Percentiles rank a stretch among this genome's conserved stretches.
Evolutionary conservation across 2,113 vertebrate genomes (phyloP).

Genomic region (Chionodraco myersi): DNA sequence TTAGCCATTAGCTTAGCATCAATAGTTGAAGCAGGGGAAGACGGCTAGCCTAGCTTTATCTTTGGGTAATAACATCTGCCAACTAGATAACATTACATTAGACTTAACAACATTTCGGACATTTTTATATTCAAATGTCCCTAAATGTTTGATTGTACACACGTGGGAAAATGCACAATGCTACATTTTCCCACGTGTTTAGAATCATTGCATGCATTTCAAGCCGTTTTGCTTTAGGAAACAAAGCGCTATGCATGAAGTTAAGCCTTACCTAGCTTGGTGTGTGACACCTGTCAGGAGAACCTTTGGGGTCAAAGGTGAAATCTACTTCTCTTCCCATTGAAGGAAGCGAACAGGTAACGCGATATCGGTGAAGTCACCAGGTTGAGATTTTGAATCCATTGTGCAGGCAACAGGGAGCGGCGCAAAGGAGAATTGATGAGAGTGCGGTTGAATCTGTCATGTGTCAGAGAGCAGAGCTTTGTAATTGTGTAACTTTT

Average conservation of each 20-base stretch:
- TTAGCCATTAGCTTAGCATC: not conserved
- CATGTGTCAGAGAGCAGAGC: slow-evolving; percentile 57
- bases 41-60: not conserved
- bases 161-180: not conserved
- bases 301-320: slow-evolving; percentile 65
- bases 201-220: not conserved
- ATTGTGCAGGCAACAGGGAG: slow-evolving; percentile 70
- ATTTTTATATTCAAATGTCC: not conserved
- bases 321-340: slow-evolving; percentile 59
- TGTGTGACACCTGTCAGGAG: slow-evolving; percentile 59
- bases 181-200: not conserved
- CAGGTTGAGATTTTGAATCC: slow-evolving; percentile 59
- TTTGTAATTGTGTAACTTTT: slow-evolving; percentile 51
- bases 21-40: not conserved
- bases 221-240: slow-evolving; percentile 10
- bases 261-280: slow-evolving; percentile 15
- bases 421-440: slow-evolving; percentile 50
- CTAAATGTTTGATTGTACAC: too few relatives aligned
- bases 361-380: slow-evolving; percentile 77
- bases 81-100: not conserved
- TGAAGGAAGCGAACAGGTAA: slow-evolving; percentile 62
- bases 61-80: not conserved
- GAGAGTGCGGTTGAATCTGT: slow-evolving; percentile 55
- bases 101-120: not conserved
- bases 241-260: slow-evolving; percentile 23